Evolutionary conservation across 2,888 invertebrate genomes (phyloP).

Genomic region (Lissonota sp.): DNA sequence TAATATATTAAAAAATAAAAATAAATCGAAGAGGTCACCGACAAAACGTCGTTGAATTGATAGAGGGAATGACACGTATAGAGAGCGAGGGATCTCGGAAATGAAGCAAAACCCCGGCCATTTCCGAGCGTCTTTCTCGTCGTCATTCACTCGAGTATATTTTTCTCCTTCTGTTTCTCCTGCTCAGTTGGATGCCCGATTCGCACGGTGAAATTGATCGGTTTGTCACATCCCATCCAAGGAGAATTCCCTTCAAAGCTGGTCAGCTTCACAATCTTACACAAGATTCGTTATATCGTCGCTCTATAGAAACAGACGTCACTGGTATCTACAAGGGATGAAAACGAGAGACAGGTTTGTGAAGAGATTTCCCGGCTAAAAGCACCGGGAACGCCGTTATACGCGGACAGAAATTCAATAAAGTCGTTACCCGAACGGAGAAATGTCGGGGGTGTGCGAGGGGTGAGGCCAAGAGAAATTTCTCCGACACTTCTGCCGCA

Average conservation of each 20-base stretch:
- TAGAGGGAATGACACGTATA: no score
- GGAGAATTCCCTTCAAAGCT: neutral
- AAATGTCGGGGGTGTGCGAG: no score
- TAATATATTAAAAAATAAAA: no score
- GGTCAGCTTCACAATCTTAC: slow-evolving; percentile 7
- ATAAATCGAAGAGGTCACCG: no score
- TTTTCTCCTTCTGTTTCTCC: neutral
- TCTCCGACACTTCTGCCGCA: neutral
- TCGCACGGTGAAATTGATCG: slow-evolving; percentile 8
- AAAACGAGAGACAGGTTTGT: neutral
- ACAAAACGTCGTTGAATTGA: no score
- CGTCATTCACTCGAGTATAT: neutral
- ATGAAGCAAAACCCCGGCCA: slow-evolving; percentile 64
- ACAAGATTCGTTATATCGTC: neutral
- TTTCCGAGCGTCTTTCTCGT: neutral
- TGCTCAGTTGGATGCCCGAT: no score
- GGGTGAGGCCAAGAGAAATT: neutral
- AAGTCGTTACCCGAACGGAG: slow-evolving; percentile 57
- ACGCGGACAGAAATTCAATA: slow-evolving; percentile 73
- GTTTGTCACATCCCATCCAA: neutral
- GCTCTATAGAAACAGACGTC: neutral
- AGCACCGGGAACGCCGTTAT: slow-evolving; percentile 66
- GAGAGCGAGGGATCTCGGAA: slow-evolving; percentile 64
- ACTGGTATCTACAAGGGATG: neutral
- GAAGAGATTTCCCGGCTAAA: slow-evolving; percentile 61